Evolutionary conservation across 2,797 vertebrate genomes (phyloP).

Genomic region (Iguana delicatissima): DNA sequence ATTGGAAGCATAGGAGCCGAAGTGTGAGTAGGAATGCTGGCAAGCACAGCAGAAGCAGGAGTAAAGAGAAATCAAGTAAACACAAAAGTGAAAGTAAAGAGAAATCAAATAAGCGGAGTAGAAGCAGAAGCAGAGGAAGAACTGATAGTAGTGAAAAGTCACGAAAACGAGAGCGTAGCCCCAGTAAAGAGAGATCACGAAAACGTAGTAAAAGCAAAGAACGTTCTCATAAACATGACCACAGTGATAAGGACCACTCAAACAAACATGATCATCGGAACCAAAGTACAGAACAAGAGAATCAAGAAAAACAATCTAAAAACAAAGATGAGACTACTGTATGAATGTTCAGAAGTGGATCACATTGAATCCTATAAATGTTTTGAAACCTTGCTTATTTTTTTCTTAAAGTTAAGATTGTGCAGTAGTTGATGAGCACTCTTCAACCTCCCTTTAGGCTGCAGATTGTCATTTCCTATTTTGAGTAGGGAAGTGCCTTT

Average conservation of each 20-base stretch:
- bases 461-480: conserved; percentile 83
- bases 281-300: conserved; percentile 87
- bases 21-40: conserved; percentile 89
- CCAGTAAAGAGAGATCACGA: conserved; percentile 87
- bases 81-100: conserved; percentile 84
- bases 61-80: conserved; percentile 84
- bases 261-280: conserved; percentile 87
- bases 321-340: conserved; percentile 84
- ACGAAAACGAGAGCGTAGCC: conserved; percentile 88
- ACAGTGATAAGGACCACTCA: conserved; percentile 87
- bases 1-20: conserved; percentile 88
- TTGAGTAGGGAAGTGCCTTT: conserved; percentile 89
- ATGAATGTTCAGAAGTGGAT: conserved; percentile 84
- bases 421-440: conserved; percentile 82
- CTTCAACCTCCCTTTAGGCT: conserved; percentile 82
- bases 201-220: conserved; percentile 86
- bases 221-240: conserved; percentile 87
- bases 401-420: conserved; percentile 79
- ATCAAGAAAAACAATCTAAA: conserved; percentile 83
- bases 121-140: conserved; percentile 84
- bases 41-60: conserved; percentile 83
- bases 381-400: conserved; percentile 81
- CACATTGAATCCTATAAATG: conserved; percentile 87
- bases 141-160: conserved; percentile 87
- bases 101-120: conserved; percentile 81